Evolutionary conservation across 2,888 invertebrate species (phyloP).

Genomic region (Pseudoips prasinana): DNA sequence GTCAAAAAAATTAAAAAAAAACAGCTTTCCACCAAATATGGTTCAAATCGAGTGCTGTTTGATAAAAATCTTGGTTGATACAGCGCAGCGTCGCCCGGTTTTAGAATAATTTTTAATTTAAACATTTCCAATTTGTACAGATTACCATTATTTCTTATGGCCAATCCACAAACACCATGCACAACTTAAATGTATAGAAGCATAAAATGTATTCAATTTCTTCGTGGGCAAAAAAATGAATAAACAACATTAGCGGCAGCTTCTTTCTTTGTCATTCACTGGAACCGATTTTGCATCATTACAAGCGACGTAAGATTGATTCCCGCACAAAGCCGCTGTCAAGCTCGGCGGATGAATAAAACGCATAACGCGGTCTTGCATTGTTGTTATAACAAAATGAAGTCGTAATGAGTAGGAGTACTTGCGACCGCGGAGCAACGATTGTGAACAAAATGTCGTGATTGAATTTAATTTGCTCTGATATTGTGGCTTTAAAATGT

Average conservation of each 20-base stretch:
- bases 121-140: too few species aligned
- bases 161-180: too few species aligned
- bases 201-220: slow-evolving; percentile 36
- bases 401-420: slow-evolving; percentile 73
- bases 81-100: too few species aligned
- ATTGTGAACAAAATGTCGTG: slow-evolving; percentile 60
- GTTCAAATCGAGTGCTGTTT: too few species aligned
- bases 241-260: slow-evolving; percentile 65
- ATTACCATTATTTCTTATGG: too few species aligned
- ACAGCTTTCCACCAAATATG: too few species aligned
- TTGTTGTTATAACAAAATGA: slow-evolving; percentile 79
- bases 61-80: too few species aligned
- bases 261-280: slow-evolving; percentile 68
- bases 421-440: slow-evolving; percentile 34
- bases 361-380: slow-evolving; percentile 47
- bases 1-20: too few species aligned
- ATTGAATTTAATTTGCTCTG: slow-evolving; percentile 77
- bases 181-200: slow-evolving; percentile 19
- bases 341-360: slow-evolving; percentile 62
- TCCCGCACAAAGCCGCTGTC: slow-evolving; percentile 70
- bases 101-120: too few species aligned
- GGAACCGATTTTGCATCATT: slow-evolving; percentile 76
- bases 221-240: slow-evolving; percentile 47
- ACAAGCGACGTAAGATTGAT: slow-evolving; percentile 72
- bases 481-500: slow-evolving; percentile 67